phyloP scores from a whole-genome alignment of 30 jellyfish, hydroid and myxozoan species.

The Turritopsis dohrnii region DNA sequence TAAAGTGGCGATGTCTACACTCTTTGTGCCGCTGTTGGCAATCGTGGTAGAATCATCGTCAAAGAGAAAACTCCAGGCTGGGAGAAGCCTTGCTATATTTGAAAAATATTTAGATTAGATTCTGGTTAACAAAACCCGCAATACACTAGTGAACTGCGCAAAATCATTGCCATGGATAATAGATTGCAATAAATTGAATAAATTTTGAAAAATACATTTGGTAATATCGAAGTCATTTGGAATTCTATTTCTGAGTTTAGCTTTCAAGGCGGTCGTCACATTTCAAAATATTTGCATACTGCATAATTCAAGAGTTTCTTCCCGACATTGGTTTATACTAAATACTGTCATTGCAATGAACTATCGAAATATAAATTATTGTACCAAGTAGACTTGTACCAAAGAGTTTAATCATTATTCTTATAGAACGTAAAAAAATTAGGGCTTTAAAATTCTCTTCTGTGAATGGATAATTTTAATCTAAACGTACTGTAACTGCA shows the following conservation, averaged over 20 bases:
- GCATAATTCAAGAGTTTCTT: too few relatives aligned
- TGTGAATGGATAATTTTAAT: neutral
- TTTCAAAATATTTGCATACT: too few relatives aligned
- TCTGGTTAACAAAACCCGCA: neutral
- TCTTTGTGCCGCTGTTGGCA: neutral
- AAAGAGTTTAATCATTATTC: neutral
- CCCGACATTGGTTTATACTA: too few relatives aligned
- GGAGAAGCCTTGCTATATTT: neutral
- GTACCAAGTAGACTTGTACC: too few relatives aligned
- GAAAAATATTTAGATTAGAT: neutral
- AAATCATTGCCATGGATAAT: neutral
- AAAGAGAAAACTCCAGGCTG: neutral
- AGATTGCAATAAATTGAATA: too few relatives aligned
- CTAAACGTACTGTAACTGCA: neutral
- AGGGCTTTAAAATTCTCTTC: neutral
- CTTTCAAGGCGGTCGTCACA: too few relatives aligned
- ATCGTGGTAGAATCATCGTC: neutral
- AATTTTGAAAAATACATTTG: too few relatives aligned
- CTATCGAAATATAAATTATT: too few relatives aligned
- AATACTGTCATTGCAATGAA: too few relatives aligned
- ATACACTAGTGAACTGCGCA: neutral
- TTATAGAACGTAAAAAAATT: neutral
- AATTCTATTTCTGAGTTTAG: too few relatives aligned
- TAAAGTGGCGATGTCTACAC: neutral
- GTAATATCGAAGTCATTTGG: too few relatives aligned